Conservation (phyloP, 1,140 invertebrate species). For the Palaemon carinicauda region DNA sequence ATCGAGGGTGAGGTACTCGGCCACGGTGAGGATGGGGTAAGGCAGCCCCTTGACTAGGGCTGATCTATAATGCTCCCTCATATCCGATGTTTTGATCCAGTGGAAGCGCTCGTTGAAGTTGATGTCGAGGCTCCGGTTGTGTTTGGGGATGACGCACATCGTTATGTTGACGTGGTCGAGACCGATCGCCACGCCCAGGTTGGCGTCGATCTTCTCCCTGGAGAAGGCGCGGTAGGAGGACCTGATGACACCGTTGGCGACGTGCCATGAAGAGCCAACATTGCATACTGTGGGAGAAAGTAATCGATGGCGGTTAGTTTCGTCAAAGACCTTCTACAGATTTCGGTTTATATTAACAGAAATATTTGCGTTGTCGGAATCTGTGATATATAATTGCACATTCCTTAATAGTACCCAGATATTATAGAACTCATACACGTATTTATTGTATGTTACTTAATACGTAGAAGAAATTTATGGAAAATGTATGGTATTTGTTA, state of each 20-base stretch:
- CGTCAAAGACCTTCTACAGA: too few species aligned
- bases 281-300: constrained; percentile 78
- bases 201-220: constrained; percentile 83
- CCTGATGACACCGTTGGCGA: constrained; percentile 80
- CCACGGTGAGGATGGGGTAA: constrained; percentile 93
- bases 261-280: constrained; percentile 93
- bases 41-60: constrained; percentile 87
- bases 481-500: too few species aligned
- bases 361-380: too few species aligned
- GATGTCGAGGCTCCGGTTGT: constrained; percentile 71
- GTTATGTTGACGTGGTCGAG: constrained; percentile 96
- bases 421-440: too few species aligned
- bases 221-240: constrained; percentile 94
- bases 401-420: too few species aligned
- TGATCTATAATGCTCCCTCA: constrained; percentile 81
- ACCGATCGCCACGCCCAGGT: constrained; percentile 91
- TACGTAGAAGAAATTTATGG: too few species aligned
- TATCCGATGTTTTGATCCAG: constrained; percentile 83
- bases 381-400: too few species aligned
- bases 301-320: not conserved
- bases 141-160: constrained; percentile 76
- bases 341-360: too few species aligned
- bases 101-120: constrained; percentile 96
- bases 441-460: too few species aligned
- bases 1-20: constrained; percentile 94